Percentiles rank a stretch among this genome's conserved stretches.
phyloP scores from a whole-genome alignment of 2,888 invertebrate species.

The Eledone cirrhosa region DNA sequence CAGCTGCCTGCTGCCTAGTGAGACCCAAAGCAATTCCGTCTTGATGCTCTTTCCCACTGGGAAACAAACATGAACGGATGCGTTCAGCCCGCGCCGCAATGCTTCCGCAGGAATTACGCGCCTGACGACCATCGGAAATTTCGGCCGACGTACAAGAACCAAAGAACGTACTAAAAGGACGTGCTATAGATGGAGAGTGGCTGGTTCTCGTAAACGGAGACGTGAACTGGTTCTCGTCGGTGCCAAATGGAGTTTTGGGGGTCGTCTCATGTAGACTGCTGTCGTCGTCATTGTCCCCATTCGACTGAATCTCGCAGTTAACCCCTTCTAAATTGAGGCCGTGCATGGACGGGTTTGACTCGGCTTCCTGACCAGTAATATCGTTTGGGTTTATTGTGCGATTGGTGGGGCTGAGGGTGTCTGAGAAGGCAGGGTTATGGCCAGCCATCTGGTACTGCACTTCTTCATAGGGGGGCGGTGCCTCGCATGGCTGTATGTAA shows the following conservation, averaged over 20 bases:
- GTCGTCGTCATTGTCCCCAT: not conserved
- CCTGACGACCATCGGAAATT: constrained; percentile 10
- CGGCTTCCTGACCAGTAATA: constrained; percentile 16
- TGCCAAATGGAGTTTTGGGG: constrained; percentile 12
- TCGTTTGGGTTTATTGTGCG: constrained; percentile 12
- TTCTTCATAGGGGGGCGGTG: constrained; percentile 61
- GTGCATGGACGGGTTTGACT: not conserved
- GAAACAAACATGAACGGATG: constrained; percentile 17
- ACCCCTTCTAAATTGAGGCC: not conserved
- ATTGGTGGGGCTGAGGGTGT: constrained; percentile 18
- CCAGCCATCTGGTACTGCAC: constrained; percentile 39
- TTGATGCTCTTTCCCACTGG: constrained; percentile 17
- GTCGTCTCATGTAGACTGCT: constrained; percentile 20
- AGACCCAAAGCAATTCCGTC: constrained; percentile 13
- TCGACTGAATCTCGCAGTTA: not conserved
- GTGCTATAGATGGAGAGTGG: constrained; percentile 12
- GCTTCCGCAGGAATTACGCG: constrained; percentile 18
- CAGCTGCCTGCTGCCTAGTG: constrained; percentile 11
- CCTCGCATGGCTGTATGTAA: constrained; percentile 50
- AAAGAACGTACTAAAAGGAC: constrained; percentile 23
- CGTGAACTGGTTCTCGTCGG: not conserved
- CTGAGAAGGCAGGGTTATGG: constrained; percentile 33
- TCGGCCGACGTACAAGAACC: constrained; percentile 2
- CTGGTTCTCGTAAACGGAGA: not conserved
- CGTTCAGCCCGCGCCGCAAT: constrained; percentile 25